Conservation (phyloP, 1,140 invertebrate species). For the Caenorhabditis tropicalis region DNA sequence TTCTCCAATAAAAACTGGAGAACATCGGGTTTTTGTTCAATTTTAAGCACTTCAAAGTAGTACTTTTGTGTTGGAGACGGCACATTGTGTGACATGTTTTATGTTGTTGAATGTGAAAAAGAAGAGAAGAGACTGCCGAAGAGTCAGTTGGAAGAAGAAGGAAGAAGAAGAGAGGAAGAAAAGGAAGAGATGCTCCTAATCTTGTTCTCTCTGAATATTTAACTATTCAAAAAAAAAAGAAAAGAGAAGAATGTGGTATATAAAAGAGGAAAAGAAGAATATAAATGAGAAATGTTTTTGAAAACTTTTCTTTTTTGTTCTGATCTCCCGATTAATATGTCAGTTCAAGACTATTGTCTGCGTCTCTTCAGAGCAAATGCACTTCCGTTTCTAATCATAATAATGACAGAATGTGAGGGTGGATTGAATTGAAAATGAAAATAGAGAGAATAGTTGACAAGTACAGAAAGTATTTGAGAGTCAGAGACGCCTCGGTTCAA, state of each 20-base stretch:
- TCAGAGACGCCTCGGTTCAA: too few species aligned
- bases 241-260: background rate
- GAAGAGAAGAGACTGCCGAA: background rate
- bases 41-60: constrained; percentile 27
- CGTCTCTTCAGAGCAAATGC: background rate
- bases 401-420: constrained; percentile 37
- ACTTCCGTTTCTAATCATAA: constrained; percentile 35
- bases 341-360: constrained; percentile 20
- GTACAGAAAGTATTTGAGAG: background rate
- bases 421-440: background rate
- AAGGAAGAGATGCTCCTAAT: background rate
- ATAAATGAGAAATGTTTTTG: background rate
- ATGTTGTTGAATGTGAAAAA: constrained; percentile 18
- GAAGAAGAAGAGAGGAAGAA: background rate
- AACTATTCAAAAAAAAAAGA: background rate
- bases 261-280: background rate
- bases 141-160: constrained; percentile 9
- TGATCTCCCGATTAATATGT: background rate
- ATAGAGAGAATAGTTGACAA: background rate
- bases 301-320: background rate
- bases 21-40: background rate
- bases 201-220: background rate
- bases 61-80: background rate
- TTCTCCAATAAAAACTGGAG: constrained; percentile 22
- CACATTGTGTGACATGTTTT: background rate